phyloP scores from a whole-genome alignment of 1,140 invertebrate genomes.

The Cotesia glomerata region DNA sequence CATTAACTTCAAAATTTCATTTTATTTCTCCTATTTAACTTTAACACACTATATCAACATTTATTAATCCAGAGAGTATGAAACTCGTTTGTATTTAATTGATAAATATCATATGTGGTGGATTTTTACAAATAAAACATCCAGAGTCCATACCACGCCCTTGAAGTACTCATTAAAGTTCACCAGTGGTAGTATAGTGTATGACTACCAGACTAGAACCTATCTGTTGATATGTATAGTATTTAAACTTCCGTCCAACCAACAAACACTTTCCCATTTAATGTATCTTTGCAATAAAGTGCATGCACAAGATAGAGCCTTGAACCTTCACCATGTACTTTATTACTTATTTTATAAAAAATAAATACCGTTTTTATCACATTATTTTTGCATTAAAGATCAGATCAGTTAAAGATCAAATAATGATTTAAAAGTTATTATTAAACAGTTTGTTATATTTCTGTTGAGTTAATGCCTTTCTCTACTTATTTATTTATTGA shows the following conservation, averaged over 20 bases:
- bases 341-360: neutral
- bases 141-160: neutral
- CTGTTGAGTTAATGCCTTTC: no score
- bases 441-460: no score
- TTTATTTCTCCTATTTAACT: neutral
- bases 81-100: no score
- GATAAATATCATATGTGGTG: neutral
- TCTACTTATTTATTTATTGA: no score
- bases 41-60: no score
- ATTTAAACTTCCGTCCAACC: constrained; percentile 21
- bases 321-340: neutral
- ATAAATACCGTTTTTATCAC: no score
- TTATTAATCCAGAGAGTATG: no score
- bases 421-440: no score
- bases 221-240: neutral
- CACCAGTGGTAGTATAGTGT: neutral
- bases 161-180: neutral
- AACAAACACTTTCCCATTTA: neutral
- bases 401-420: no score
- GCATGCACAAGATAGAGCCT: constrained; percentile 3
- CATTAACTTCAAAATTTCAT: neutral
- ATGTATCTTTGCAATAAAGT: constrained; percentile 1
- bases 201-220: constrained; percentile 20
- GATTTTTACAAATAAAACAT: constrained; percentile 2
- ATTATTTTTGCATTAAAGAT: no score